Evolutionary conservation across 2,113 vertebrate species (phyloP), one percentile per base, ranked within the genome.

Genomic region (Gadus macrocephalus): DNA sequence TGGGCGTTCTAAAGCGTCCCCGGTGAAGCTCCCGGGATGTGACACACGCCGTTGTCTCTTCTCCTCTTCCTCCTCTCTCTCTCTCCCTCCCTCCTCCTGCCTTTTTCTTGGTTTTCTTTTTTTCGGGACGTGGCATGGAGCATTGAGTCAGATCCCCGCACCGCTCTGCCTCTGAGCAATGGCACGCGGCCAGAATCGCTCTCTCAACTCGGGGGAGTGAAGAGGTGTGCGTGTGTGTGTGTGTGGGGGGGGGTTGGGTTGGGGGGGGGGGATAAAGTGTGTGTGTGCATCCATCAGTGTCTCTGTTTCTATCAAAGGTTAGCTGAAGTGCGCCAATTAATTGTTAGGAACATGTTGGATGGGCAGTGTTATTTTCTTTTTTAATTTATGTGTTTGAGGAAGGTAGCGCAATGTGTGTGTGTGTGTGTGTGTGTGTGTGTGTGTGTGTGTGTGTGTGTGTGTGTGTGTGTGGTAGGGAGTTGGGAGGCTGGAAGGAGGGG

Each of bases 1-100:
- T 92, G 92, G 90, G 87, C 86, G 89, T 74, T 85, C 86, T 49
- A 91, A 91, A 88, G 91, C 93, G 91, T 81, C 91, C 83, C 84
- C 67, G 68, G 64, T 72, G 81, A 78, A 75, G 90, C 89, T 89
- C 85, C 83, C 89, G 90, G 92, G 93, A 71, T 69, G 89, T 77
- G 58, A 5, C 12, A 84, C 80, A 88, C n/a, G 55, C 55, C 55
- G 15, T 58, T 58, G 15, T 58, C 78, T 85, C 78, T 87, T 55
- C 76, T 75, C 90, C 69, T 81, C 19, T 63, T 71, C 56, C 31
- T 15, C 25, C 15, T 69, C 56, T 65, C 20, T 20, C 66, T 28
- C 68, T 17, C 22, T 81, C n/a, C n/a, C 83, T 82, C 68, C 63
- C 42, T 74, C 73, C 66, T 70, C 62, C 62, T 62, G 38, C 73